Base-by-base conservation (phyloP, 2,113 vertebrate genomes). In the Oophaga pumilio region DNA sequence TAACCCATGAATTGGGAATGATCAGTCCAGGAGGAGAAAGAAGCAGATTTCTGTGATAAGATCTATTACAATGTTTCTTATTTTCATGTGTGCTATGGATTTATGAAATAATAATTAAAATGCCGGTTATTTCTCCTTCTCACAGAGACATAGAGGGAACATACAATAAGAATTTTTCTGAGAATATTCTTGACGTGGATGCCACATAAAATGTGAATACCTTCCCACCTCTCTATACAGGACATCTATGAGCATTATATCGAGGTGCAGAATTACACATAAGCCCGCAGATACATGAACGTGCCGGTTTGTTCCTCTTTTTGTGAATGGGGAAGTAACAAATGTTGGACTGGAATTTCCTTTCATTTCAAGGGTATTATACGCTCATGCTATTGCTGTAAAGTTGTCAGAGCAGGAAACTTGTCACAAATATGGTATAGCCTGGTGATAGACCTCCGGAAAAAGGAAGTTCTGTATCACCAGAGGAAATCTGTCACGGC, bases 401-500 rank as follows among this genome's bases (percentile, higher is more conserved):
- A 68, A 88, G 71, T 69, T 26, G 68, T 62, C 33, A 90, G 88
- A 85, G 11, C 82, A 91, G 90, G 93, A 92, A 89, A 64, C 90
- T 6, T 90, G 18, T 57, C 89, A 91, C 90, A 28, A 0, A 91
- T 90, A 86, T 0, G 52, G 81, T 0, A 83, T 89, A 89, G 90
- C 90, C 89, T 69, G 22, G 74, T 53, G 26, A 1, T 84, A 10
- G 85, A 79, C 26, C 10, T 82, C 64, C 76, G 90, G 91, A 18
- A 91, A 77, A 90, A 91, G 93, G 92, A 93, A 93, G 92, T 26
- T n/a, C 1, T 7, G 24, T 76, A 52, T 33, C 20, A 83, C n/a
- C 78, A 82, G 9, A 92, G 92, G 92, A 93, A 93, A 89, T 90
- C 64, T 92, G 92, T 92, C 92, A 91, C 0, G 82, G 93, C 86